Evolutionary conservation across 2,888 invertebrate species (phyloP), one percentile per base, ranked within the genome.

Genomic region (Drosophila borealis): DNA sequence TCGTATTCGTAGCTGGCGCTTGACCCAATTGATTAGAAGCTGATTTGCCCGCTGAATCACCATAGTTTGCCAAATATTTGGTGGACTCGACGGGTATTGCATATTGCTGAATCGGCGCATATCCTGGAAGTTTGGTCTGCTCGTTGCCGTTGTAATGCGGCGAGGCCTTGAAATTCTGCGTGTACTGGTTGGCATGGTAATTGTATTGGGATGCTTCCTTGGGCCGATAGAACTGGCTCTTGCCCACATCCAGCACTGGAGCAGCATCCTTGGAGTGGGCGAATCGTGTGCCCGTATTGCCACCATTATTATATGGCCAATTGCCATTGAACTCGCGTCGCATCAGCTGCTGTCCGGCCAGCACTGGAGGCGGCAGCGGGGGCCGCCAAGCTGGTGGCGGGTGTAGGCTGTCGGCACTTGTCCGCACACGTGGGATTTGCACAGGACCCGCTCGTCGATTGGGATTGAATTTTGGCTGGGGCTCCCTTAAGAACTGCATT

Each of bases 151-250:
- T 91, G 41, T 87, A 91, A 3, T 78, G 64, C 0, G 89, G 91
- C 0, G 92, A 92, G 1, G 91, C 88, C 61, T 92, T 91, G 9
- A 92, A 91, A 55, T 84, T 90, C 14, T 79, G 86, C 4, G 78
- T 55, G 36, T 90, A 90, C 48, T 88, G 83, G 13, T 77, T 79
- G 21, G 68, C 70, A 11, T 77, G 76, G 3, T 67, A 73, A 4
- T 77, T 70, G 11, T 81, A 81, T 5, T 77, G 77, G 21, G 74
- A 63, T 1, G 45, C 63, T 3, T 80, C 70, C 10, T 81, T 80
- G 8, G 71, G 70, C 0, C 72, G 81, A 53, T 66, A 76, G 33
- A 77, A 75, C 44, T 73, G 77, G 56, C 80, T 81, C 66, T 91
- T 90, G 36, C 77, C 89, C 17, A 78, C 79, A 64, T 86, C 88